Evolutionary conservation across 2,797 vertebrate genomes (phyloP), one percentile per base, ranked within the genome.

Genomic region (Centropyge bicolor): DNA sequence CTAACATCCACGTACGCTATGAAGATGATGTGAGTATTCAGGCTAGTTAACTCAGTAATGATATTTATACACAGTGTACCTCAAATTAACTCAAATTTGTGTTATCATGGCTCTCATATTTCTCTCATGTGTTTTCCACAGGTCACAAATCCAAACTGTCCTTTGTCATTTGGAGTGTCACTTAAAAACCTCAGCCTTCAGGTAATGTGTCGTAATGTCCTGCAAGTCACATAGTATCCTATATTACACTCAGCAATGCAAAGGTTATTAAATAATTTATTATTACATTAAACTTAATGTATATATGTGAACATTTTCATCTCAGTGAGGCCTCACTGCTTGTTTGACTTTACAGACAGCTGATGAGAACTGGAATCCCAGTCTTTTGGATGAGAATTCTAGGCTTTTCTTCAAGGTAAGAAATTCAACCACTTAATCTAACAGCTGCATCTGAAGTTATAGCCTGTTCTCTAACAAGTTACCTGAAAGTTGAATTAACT

Each of bases 111-210:
- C 49, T 70, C 17, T 73, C 27, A 31, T 12, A n/a, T 40, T 63
- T 41, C 5, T 72, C 1, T 60, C 11, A 9, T 70, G 62, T 71
- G 56, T 46, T 52, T 78, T 41, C 81, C 35, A 69, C 92, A 99
- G 98, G 93, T 99, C 87, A 99, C 98, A 70, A 98, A 99, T 94
- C 94, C 94, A 79, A 95, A 92, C 67, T 96, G 93, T 43, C 97
- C 98, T 4, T 91, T 99, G 74, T 98, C 98, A 22, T 98, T 98
- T 93, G 98, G 98, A 73, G 95, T 99, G 76, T 99, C 98, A 1
- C 97, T 99, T 84, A 96, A 98, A 85, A 99, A 99, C 92, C 95
- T 99, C 90, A 99, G 98, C 91, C 96, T 99, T 84, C 97, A 99
- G 97, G 98, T 99, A 96, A 89, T 56, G 27, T 78, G 2, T 60